A percentile compares a stretch with the other conserved stretches of the same genome.
Conservation (phyloP, 2,113 vertebrate species). For the Todiramphus saurophagus region DNA sequence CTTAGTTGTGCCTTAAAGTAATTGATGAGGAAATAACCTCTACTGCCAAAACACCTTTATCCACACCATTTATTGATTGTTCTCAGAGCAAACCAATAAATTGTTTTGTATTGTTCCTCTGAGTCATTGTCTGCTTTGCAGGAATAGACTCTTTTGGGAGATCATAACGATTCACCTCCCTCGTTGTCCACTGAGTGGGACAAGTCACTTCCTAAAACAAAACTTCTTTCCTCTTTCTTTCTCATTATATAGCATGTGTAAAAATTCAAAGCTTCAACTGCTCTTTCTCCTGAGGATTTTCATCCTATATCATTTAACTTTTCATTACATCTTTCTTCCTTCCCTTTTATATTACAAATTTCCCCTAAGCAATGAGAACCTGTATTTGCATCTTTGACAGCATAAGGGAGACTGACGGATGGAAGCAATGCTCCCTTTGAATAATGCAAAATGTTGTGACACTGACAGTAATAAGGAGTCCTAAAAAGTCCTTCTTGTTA, state of each 20-base stretch:
- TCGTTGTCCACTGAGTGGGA: too few relatives aligned
- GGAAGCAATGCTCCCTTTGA: conserved; percentile 69
- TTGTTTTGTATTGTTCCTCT: too few relatives aligned
- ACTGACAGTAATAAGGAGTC: conserved; percentile 70
- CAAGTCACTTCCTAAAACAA: not conserved
- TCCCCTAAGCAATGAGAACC: conserved; percentile 48
- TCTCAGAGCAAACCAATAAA: too few relatives aligned
- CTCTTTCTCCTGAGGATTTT: conserved; percentile 45
- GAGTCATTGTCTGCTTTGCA: too few relatives aligned
- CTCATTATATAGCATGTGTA: not conserved
- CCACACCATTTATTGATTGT: too few relatives aligned
- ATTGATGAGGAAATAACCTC: too few relatives aligned
- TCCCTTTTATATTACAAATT: conserved; percentile 60
- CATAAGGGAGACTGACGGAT: conserved; percentile 75
- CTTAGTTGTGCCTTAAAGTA: too few relatives aligned
- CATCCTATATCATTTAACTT: conserved; percentile 53
- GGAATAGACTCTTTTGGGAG: too few relatives aligned
- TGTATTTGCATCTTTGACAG: conserved; percentile 79
- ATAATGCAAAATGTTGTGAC: conserved; percentile 78
- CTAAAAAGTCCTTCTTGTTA: conserved; percentile 70
- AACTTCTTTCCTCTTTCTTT: not conserved
- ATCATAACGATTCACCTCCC: too few relatives aligned
- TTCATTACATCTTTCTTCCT: conserved; percentile 48
- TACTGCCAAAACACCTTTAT: too few relatives aligned
- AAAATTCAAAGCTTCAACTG: not conserved